phyloP scores from a whole-genome alignment of 2,113 vertebrate species.

The Brienomyrus longianalis region DNA sequence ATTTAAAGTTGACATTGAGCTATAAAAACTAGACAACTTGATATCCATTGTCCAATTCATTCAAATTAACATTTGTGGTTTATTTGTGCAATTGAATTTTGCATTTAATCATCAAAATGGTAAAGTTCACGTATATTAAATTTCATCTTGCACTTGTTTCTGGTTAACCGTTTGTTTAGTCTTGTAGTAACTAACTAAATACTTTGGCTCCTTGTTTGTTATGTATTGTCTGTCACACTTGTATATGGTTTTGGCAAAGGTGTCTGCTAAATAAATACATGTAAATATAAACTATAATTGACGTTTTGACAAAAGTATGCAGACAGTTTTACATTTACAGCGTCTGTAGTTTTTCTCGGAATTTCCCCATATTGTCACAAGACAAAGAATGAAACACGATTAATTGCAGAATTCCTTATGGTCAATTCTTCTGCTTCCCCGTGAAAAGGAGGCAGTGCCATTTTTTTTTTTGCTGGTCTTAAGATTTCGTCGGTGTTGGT shows the following conservation, averaged over 20 bases:
- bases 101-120: not conserved
- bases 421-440: not conserved
- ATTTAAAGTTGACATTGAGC: not conserved
- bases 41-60: not conserved
- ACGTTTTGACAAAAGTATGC: not conserved
- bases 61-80: not conserved
- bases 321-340: not conserved
- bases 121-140: not conserved
- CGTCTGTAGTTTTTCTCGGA: not conserved
- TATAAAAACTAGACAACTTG: not conserved
- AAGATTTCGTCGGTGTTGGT: not conserved
- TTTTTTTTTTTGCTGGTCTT: not conserved
- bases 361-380: not conserved
- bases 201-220: not conserved
- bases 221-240: not conserved
- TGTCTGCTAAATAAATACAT: not conserved
- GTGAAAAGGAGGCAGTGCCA: not conserved
- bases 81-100: not conserved
- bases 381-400: not conserved
- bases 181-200: not conserved
- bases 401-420: not conserved
- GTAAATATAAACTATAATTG: not conserved
- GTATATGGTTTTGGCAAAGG: not conserved
- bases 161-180: not conserved
- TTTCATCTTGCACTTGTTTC: not conserved